Conservation (phyloP, 2,113 vertebrate species). For the Theropithecus gelada region DNA sequence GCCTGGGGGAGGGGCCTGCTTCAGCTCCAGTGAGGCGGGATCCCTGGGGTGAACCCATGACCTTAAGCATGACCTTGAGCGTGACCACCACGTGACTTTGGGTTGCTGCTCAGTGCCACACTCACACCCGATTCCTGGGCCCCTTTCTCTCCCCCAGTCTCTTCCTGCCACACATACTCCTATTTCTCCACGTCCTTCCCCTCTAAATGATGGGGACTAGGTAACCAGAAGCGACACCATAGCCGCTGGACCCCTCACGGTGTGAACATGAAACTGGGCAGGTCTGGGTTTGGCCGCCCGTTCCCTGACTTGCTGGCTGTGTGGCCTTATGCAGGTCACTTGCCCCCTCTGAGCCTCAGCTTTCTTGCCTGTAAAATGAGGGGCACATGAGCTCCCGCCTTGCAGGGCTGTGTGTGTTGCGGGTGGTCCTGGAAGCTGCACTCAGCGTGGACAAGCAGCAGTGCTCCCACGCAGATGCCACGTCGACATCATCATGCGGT, state of each 20-base stretch:
- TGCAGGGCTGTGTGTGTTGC: not conserved
- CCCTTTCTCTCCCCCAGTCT: not conserved
- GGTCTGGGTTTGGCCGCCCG: accelerated
- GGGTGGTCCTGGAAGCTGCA: not conserved
- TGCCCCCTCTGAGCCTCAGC: not conserved
- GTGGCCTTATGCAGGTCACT: not conserved
- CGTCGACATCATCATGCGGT: accelerated
- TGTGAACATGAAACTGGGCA: too few relatives aligned
- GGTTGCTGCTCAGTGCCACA: not conserved
- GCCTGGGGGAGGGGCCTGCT: not conserved
- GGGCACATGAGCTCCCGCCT: not conserved
- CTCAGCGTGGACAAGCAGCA: not conserved
- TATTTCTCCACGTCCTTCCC: not conserved
- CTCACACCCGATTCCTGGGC: not conserved
- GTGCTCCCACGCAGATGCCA: accelerated
- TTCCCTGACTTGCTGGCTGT: not conserved
- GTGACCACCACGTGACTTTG: too few relatives aligned
- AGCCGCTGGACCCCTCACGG: not conserved
- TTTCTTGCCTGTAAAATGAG: not conserved
- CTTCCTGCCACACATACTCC: not conserved
- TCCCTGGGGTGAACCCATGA: not conserved
- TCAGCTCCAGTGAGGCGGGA: slow-evolving; percentile 25
- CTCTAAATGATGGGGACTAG: not conserved
- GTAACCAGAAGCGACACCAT: too few relatives aligned
- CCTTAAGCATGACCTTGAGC: not conserved